Percentiles rank a stretch among this genome's conserved stretches.
These are phyloP conservation scores for Phyllotis vaccarum DNA, from an alignment of 2,797 vertebrate genomes.

Conservation along the genomic window DNA sequence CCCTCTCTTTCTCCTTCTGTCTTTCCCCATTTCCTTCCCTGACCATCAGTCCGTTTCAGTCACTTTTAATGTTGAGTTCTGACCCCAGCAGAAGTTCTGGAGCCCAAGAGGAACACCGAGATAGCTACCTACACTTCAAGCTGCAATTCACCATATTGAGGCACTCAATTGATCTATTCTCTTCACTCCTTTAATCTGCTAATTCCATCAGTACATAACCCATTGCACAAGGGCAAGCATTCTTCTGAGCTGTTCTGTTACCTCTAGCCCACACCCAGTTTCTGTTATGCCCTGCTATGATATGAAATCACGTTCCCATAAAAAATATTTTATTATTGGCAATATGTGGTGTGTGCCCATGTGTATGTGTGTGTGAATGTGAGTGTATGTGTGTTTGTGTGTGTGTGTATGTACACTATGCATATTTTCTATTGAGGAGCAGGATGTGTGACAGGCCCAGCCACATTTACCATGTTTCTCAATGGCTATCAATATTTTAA, in stretches of 20 bases:
- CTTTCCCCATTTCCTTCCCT: neutral
- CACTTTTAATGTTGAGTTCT: neutral
- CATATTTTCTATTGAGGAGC: neutral
- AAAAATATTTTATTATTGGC: neutral
- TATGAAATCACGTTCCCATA: neutral
- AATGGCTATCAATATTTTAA: neutral
- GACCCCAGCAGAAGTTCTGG: neutral
- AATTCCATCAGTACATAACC: neutral
- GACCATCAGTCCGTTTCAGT: conserved; percentile 3
- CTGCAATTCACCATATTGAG: neutral
- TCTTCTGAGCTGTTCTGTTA: conserved; percentile 14
- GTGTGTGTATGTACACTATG: neutral
- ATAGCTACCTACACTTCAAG: neutral
- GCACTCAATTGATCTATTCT: neutral
- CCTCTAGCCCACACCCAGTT: neutral
- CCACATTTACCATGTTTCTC: neutral
- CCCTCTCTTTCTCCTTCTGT: neutral
- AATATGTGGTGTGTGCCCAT: neutral
- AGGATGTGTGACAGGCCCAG: neutral
- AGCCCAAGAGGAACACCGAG: neutral
- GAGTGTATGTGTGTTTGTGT: neutral
- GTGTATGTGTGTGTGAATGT: neutral
- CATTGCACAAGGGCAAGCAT: neutral
- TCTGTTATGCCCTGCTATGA: neutral
- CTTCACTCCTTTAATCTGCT: neutral